Evolutionary conservation across 64 coral and sea anemone species (phyloP), one percentile per base, ranked within the genome.

Genomic region (Montipora foliosa): DNA sequence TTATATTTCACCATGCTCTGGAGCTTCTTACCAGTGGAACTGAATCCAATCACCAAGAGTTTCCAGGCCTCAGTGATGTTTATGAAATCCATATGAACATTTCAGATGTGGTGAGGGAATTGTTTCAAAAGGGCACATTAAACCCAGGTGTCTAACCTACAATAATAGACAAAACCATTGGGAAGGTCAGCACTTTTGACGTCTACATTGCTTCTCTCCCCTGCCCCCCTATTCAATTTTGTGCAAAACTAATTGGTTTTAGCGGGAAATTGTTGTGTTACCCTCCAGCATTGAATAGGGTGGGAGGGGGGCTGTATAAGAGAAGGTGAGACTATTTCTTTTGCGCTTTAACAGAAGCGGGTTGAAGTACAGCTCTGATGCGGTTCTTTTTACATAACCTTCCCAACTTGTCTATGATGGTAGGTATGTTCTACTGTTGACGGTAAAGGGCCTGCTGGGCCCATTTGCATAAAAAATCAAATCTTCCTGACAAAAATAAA

Each of bases 1-100:
- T 87, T 75, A 81, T 94, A 89, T 67, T 94, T 87, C 17, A 94
- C 92, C 50, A 49, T 74, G 52, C 72, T 7, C 22, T 81, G 58
- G 57, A 94, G 44, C 68, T 89, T 94, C 9, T 71, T 21, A 80
- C 92, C 86, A 79, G 67, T 67, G 47, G 84, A 79, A 80, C 19
- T 66, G 61, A 94, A 88, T 22, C 77, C 61, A 79, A 94, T 47
- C 17, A 94, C 92, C 72, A 87, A 69, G 14, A 78, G 75, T 47
- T 94, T 94, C 21, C 69, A 89, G 17, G 92, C 92, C 29, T 94
- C 11, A 6, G 24, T 46, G 7, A 45, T 76, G 4, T 45, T 4
- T 14, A 45, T 46, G 52, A 55, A 76, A 76, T 76, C 12, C 45
- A 76, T 76, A 2, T 48, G 3, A 37, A 76, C 29, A 45, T 76